These are phyloP conservation scores for Triplophysa bombifrons DNA, from an alignment of 2,797 vertebrate genomes.

Conservation along the genomic window DNA sequence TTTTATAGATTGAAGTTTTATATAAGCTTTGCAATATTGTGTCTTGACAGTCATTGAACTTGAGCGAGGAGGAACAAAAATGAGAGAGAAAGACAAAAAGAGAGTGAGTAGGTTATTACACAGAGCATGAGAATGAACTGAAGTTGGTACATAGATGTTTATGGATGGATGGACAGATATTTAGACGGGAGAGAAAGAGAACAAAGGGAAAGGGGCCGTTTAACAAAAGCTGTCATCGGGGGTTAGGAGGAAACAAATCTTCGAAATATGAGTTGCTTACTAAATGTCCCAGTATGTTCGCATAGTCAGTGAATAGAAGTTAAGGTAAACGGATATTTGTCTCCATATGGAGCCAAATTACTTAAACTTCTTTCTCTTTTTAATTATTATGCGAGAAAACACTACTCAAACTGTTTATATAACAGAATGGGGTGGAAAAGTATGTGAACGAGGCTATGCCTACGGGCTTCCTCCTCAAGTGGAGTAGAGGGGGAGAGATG, in stretches of 20 bases:
- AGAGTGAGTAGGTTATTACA: slow-evolving; percentile 7
- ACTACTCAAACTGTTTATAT: not conserved
- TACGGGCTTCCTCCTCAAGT: not conserved
- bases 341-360: not conserved
- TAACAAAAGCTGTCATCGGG: slow-evolving; percentile 34
- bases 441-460: not conserved
- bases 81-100: slow-evolving; percentile 39
- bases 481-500: slow-evolving; percentile 39
- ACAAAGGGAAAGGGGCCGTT: slow-evolving; percentile 37
- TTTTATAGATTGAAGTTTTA: slow-evolving; percentile 1
- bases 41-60: slow-evolving; percentile 6
- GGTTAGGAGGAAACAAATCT: not conserved
- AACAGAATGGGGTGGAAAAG: not conserved
- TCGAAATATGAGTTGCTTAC: not conserved
- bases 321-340: not conserved
- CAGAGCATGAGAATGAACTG: slow-evolving; percentile 8
- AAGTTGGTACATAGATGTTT: slow-evolving; percentile 35
- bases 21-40: not conserved
- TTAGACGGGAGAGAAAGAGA: slow-evolving; percentile 42
- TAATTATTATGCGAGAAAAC: not conserved
- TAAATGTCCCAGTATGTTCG: not conserved
- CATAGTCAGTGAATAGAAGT: not conserved
- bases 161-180: slow-evolving; percentile 27
- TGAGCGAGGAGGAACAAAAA: slow-evolving; percentile 41
- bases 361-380: not conserved